Percentiles rank a stretch among this genome's conserved stretches.
Evolutionary conservation across 1,140 invertebrate species (phyloP).

Genomic region (Drosophila grimshawi): DNA sequence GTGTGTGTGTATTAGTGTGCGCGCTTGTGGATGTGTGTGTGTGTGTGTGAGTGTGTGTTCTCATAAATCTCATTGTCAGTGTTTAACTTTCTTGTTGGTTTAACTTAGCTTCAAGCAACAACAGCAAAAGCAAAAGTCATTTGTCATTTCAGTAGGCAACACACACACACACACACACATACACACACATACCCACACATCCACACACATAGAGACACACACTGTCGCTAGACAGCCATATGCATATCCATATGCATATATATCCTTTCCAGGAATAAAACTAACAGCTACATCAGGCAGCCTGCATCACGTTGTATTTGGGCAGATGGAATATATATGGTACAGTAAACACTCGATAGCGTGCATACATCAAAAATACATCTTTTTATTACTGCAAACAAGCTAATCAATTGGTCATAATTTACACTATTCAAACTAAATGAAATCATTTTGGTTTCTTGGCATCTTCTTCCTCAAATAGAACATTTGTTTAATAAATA

Average conservation of each 20-base stretch:
- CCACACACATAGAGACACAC: conserved; percentile 9
- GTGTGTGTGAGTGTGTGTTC: conserved; percentile 40
- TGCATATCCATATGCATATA: conserved; percentile 45
- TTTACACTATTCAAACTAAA: no score
- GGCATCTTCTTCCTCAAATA: no score
- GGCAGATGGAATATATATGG: not conserved
- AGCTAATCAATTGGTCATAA: no score
- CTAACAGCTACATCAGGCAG: conserved; percentile 3
- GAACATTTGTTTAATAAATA: no score
- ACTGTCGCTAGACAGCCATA: conserved; percentile 5
- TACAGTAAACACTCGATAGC: conserved; percentile 2
- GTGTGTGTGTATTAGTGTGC: no score
- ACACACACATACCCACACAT: conserved; percentile 1
- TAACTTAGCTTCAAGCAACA: conserved; percentile 73
- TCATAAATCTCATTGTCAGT: conserved; percentile 83
- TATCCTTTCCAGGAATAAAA: conserved; percentile 23
- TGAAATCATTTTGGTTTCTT: no score
- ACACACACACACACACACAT: conserved; percentile 32
- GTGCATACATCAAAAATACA: not conserved
- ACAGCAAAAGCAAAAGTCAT: conserved; percentile 74
- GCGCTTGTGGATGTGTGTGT: conserved; percentile 9
- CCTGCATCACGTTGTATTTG: conserved; percentile 15
- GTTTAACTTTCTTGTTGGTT: conserved; percentile 82
- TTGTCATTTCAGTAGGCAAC: conserved; percentile 79
- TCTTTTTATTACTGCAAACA: no score